Evolutionary conservation across 2,797 vertebrate genomes (phyloP).

Genomic region (Lophius americanus): DNA sequence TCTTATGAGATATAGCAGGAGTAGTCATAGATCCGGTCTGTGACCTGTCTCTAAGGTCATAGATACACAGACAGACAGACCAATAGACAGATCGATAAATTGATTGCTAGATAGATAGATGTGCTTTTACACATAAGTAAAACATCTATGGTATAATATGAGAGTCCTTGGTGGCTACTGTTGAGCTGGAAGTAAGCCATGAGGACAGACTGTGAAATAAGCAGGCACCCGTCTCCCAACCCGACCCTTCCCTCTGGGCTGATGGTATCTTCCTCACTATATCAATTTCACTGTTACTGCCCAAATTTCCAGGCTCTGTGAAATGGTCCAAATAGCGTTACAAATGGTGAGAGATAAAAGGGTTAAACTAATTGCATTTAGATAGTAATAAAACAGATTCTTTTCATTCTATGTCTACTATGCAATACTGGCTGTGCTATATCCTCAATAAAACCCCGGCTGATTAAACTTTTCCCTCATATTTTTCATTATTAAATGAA

Average conservation of each 20-base stretch:
- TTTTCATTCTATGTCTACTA: slow-evolving; percentile 79
- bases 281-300: slow-evolving; percentile 82
- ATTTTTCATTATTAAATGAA: slow-evolving; percentile 81
- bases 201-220: slow-evolving; percentile 83
- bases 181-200: slow-evolving; percentile 75
- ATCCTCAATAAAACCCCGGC: slow-evolving; percentile 74
- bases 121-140: slow-evolving; percentile 25
- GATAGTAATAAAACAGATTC: slow-evolving; percentile 83
- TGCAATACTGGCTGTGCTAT: slow-evolving; percentile 68
- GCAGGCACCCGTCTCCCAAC: slow-evolving; percentile 63
- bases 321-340: slow-evolving; percentile 84
- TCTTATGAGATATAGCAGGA: slow-evolving; percentile 38
- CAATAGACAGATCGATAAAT: slow-evolving; percentile 24
- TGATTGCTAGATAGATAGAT: slow-evolving; percentile 23
- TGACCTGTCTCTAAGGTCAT: slow-evolving; percentile 28
- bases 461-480: slow-evolving; percentile 79
- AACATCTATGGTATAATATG: slow-evolving; percentile 32
- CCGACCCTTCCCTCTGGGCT: slow-evolving; percentile 78
- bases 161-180: slow-evolving; percentile 51
- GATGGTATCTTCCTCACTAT: slow-evolving; percentile 83
- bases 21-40: slow-evolving; percentile 37
- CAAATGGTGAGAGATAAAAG: slow-evolving; percentile 86
- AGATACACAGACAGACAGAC: slow-evolving; percentile 24
- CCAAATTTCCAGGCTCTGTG: slow-evolving; percentile 81
- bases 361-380: slow-evolving; percentile 85